These are phyloP conservation scores for Coluber constrictor DNA, from an alignment of 2,797 vertebrate species.

Conservation along the genomic window DNA sequence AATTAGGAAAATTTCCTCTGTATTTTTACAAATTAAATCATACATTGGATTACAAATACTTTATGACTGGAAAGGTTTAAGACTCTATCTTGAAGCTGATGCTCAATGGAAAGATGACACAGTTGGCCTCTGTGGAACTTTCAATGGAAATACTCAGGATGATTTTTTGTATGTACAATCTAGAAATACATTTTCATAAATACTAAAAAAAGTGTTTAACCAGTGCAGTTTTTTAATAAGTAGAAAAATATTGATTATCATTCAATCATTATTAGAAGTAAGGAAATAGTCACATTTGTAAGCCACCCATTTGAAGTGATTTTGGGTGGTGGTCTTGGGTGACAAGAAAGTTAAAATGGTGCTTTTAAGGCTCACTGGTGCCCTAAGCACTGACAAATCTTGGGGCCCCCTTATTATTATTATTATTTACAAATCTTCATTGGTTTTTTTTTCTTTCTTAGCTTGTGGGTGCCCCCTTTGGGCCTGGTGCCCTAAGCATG, in stretches of 20 bases:
- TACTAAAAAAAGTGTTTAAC: neutral
- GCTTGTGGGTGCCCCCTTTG: no score
- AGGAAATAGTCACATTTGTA: neutral
- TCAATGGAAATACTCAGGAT: constrained; percentile 95
- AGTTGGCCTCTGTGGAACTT: constrained; percentile 92
- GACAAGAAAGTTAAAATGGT: neutral
- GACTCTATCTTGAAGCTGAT: constrained; percentile 87
- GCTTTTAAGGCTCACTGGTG: no score
- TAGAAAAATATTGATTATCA: no score
- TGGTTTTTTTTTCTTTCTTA: no score
- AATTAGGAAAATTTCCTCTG: constrained; percentile 86
- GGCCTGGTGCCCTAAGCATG: no score
- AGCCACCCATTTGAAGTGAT: neutral
- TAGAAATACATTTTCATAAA: neutral
- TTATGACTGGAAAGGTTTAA: constrained; percentile 84
- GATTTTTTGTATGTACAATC: constrained; percentile 86
- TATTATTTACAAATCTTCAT: no score
- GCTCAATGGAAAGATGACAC: constrained; percentile 88
- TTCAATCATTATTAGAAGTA: neutral
- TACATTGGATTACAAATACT: constrained; percentile 82
- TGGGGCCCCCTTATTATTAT: no score
- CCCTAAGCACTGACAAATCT: no score
- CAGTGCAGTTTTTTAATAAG: neutral
- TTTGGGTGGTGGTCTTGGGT: neutral
- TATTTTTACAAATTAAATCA: constrained; percentile 88